A percentile compares a stretch with the other conserved stretches of the same genome.
Evolutionary conservation across 2,113 vertebrate genomes (phyloP).

Genomic region (Mustela lutreola): DNA sequence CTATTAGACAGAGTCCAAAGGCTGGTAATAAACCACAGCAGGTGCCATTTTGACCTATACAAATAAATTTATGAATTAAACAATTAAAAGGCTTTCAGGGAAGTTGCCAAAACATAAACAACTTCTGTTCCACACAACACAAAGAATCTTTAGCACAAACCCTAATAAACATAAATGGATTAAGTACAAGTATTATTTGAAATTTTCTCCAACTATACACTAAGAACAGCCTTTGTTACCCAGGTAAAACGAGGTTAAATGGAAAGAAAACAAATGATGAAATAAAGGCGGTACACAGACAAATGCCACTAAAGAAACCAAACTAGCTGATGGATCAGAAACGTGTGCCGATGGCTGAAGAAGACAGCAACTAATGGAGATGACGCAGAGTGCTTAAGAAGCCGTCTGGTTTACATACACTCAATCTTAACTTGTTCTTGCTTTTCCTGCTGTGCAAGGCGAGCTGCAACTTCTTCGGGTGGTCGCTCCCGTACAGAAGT

Average conservation of each 20-base stretch:
- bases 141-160: conserved; percentile 1
- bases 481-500: conserved; percentile 88
- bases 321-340: not conserved
- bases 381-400: not conserved
- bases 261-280: conserved; percentile 39
- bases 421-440: conserved; percentile 90
- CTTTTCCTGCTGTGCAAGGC: conserved; percentile 94
- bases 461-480: conserved; percentile 93
- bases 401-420: conserved; percentile 83
- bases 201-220: not conserved
- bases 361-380: not conserved
- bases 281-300: not conserved
- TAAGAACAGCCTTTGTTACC: not conserved
- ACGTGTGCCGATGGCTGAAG: not conserved
- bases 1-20: not conserved
- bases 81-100: not conserved
- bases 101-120: conserved; percentile 20
- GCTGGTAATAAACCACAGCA: not conserved
- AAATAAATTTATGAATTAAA: not conserved
- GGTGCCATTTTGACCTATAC: not conserved
- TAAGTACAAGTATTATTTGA: not conserved
- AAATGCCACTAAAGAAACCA: not conserved
- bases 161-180: conserved; percentile 20
- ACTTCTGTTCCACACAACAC: not conserved
- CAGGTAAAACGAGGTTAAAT: not conserved